phyloP scores from a whole-genome alignment of 2,888 invertebrate species.

The Merodon equestris region DNA sequence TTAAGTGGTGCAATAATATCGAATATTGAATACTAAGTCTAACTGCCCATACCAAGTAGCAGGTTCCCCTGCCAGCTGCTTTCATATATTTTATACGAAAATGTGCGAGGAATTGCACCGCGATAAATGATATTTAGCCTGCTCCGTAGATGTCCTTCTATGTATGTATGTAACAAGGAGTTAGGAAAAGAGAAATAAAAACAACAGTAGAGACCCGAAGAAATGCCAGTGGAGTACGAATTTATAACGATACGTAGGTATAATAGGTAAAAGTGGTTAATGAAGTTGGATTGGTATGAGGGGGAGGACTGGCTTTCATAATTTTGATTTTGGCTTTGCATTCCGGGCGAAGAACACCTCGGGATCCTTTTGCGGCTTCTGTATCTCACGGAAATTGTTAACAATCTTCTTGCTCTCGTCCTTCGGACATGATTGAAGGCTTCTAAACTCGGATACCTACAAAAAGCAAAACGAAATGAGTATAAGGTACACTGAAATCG shows the following conservation, averaged over 20 bases:
- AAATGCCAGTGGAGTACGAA: constrained; percentile 51
- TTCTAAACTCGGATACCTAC: constrained; percentile 78
- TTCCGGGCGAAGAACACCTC: constrained; percentile 78
- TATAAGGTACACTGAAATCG: neutral
- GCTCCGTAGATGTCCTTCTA: constrained; percentile 14
- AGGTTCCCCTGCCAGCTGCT: no score
- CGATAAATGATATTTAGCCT: constrained; percentile 37
- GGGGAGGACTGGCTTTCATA: constrained; percentile 73
- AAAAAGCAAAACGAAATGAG: neutral
- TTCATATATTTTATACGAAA: no score
- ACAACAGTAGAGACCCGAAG: constrained; percentile 60
- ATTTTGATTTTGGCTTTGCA: constrained; percentile 78
- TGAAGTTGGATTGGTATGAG: constrained; percentile 30
- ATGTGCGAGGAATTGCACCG: constrained; percentile 47
- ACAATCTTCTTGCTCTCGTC: constrained; percentile 78
- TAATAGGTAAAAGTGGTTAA: constrained; percentile 41
- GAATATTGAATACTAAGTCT: no score
- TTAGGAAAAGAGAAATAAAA: constrained; percentile 38
- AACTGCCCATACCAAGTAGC: no score
- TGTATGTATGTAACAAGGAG: constrained; percentile 10
- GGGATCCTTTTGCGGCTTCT: constrained; percentile 77
- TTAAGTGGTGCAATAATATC: no score
- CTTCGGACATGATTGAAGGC: constrained; percentile 78
- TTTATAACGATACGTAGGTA: constrained; percentile 36
- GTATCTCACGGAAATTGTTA: constrained; percentile 78